A percentile compares a stretch with the other conserved stretches of the same genome.
Evolutionary conservation across 2,113 vertebrate genomes (phyloP).

Genomic region (Protobothrops mucrosquamatus): DNA sequence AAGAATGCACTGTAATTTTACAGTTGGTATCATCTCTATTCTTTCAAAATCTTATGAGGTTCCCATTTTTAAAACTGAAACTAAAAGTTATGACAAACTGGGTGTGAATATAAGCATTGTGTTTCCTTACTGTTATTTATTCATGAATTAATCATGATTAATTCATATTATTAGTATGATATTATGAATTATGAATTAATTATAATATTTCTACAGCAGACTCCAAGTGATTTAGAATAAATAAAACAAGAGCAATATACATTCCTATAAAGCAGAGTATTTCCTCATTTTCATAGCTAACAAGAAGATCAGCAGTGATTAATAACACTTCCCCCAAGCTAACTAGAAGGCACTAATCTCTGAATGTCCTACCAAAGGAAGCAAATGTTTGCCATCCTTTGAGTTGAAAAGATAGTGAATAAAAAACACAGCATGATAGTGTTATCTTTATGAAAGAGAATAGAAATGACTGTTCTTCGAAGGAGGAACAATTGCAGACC

Average conservation of each 20-base stretch:
- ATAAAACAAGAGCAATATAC: neutral
- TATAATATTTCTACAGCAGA: neutral
- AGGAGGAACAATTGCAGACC: neutral
- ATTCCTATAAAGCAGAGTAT: neutral
- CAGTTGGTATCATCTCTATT: neutral
- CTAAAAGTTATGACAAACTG: neutral
- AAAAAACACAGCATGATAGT: neutral
- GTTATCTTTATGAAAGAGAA: neutral
- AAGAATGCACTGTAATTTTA: neutral
- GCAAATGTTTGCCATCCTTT: neutral
- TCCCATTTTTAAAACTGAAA: neutral
- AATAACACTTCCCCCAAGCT: neutral
- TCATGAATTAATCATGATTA: neutral
- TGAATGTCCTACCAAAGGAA: neutral
- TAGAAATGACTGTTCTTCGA: neutral
- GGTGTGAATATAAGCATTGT: neutral
- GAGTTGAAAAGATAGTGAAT: neutral
- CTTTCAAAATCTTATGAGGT: neutral
- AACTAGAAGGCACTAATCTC: neutral
- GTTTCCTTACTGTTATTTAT: neutral
- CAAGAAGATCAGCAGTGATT: neutral
- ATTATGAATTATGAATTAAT: neutral
- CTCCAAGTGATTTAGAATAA: neutral
- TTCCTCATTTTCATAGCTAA: neutral
- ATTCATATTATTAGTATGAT: neutral